Conservation (phyloP, 2,888 invertebrate genomes). For the Trissoscelio sp. region DNA sequence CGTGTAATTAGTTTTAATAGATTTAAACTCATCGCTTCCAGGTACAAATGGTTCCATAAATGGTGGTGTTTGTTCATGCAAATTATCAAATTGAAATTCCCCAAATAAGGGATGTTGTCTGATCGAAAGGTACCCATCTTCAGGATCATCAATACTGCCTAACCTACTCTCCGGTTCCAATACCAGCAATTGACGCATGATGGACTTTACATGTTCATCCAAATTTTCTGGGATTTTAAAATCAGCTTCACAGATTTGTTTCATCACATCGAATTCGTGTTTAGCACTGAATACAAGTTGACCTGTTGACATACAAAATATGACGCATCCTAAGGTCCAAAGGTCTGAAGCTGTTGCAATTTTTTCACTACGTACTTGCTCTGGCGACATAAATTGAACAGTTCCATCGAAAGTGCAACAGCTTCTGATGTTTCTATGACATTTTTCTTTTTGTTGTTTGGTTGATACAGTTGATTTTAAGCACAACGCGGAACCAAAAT, state of each 20-base stretch:
- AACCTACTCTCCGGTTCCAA: neutral
- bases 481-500: conserved; percentile 99
- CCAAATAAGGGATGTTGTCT: neutral
- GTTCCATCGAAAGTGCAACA: too few species aligned
- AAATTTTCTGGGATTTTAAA: neutral
- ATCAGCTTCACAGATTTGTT: neutral
- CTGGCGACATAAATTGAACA: neutral
- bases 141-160: neutral
- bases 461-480: too few species aligned
- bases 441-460: too few species aligned
- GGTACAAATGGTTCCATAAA: conserved; percentile 13
- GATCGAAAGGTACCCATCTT: neutral
- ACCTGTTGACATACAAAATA: conserved; percentile 8
- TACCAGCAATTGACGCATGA: neutral
- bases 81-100: neutral
- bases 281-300: neutral
- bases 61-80: conserved; percentile 6
- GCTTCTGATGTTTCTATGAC: too few species aligned
- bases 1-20: neutral
- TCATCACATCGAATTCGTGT: too few species aligned
- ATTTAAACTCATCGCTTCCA: neutral
- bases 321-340: conserved; percentile 9
- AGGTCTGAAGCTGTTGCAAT: neutral
- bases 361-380: neutral
- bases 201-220: neutral